Percentiles rank a stretch among this genome's conserved stretches.
phyloP scores from a whole-genome alignment of 2,888 invertebrate species.

The Megastigmus dorsalis region DNA sequence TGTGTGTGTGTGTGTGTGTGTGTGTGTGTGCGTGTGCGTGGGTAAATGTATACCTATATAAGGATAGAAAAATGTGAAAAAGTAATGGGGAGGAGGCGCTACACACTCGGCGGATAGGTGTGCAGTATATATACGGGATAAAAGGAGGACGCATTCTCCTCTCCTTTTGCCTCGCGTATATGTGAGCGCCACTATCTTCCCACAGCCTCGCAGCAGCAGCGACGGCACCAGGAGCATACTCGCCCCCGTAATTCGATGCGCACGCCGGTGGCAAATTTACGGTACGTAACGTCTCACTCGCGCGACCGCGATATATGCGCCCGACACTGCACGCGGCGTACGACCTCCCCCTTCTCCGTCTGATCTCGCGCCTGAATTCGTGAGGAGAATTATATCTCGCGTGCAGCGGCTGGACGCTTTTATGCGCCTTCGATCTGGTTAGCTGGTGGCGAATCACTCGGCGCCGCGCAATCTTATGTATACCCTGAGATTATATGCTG shows the following conservation, averaged over 20 bases:
- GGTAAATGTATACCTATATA: too few species aligned
- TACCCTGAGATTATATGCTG: too few species aligned
- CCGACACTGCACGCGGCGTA: constrained; percentile 58
- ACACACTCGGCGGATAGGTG: constrained; percentile 58
- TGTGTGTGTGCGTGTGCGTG: too few species aligned
- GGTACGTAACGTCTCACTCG: constrained; percentile 67
- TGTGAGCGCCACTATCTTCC: constrained; percentile 66
- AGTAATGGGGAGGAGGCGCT: constrained; percentile 63
- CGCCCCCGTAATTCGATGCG: constrained; percentile 20
- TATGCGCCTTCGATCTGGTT: neutral
- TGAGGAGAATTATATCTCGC: neutral
- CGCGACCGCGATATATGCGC: too few species aligned
- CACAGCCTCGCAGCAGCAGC: constrained; percentile 70
- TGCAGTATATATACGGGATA: too few species aligned
- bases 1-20: too few species aligned
- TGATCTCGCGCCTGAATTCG: neutral
- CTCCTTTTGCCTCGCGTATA: constrained; percentile 37
- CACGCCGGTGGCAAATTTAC: constrained; percentile 66
- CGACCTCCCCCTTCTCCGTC: neutral
- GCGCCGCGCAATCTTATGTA: neutral
- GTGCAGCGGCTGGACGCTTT: neutral
- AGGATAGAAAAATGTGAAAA: constrained; percentile 54
- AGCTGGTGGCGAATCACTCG: too few species aligned
- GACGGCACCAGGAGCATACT: too few species aligned
- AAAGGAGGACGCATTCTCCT: constrained; percentile 61